Evolutionary conservation across 2,888 invertebrate species (phyloP), one percentile per base, ranked within the genome.

Genomic region (Ectropis crepuscularia): DNA sequence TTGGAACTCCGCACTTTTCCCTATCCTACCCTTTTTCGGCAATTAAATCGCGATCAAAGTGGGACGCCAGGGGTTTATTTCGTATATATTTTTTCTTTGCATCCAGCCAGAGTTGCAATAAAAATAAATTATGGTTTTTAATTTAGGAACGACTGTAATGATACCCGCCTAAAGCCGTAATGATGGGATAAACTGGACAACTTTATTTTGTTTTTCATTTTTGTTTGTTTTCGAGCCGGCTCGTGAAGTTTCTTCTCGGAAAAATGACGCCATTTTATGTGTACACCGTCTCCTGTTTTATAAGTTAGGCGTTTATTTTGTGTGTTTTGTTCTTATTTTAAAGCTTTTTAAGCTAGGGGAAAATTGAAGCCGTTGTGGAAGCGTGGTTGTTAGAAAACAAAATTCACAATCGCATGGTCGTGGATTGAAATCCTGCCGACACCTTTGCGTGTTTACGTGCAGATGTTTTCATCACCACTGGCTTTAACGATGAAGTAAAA

Each of bases 51-150:
- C 82, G 83, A 88, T 88, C 85, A 86, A 77, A 78, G 79, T 73
- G 74, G 71, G 73, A 71, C 71, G 67, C 69, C 64, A 69, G 73
- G 71, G 75, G 70, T 77, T 77, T 75, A 74, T 63, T 74, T 75
- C 78, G 79, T 78, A 75, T 75, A 28, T 28, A 28, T 77, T 80
- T 76, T 74, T 74, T 70, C 70, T 74, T 73, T 76, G 72, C 73
- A 77, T 76, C 75, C 74, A 78, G 10, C 39, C 78, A 79, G 77
- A 75, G 75, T 77, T 74, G 85, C 83, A 81, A 86, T 88, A 87
- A 87, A 88, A 85, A 86, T 87, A 89, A 88, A 87, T 88, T 86
- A 89, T 88, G 84, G 83, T 84, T 88, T 89, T 89, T 88, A 89
- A 88, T 89, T 88, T 86, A 76, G 81, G 71, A 57, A 48, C 55